phyloP scores from a whole-genome alignment of 37 sponge, comb jelly and placozoan genomes.

The Cladorhizidae sp. region DNA sequence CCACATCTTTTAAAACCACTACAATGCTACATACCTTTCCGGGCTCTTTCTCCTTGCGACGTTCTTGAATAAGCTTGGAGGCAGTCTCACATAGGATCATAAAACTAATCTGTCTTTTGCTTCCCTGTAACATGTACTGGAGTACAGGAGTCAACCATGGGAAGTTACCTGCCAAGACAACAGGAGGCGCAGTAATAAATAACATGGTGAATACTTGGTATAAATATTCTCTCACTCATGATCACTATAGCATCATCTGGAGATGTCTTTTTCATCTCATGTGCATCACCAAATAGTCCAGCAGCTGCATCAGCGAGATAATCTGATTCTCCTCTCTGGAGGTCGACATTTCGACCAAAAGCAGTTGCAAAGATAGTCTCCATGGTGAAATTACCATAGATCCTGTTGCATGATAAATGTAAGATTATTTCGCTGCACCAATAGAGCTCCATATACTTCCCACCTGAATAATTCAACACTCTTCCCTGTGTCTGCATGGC shows the following conservation, averaged over 20 bases:
- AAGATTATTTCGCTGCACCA: background rate
- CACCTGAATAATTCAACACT: conserved; percentile 55
- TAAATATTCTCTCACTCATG: background rate
- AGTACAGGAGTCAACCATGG: conserved; percentile 21
- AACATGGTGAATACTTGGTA: background rate
- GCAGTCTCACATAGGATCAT: background rate
- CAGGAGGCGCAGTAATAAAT: no score
- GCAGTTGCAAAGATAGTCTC: conserved; percentile 71
- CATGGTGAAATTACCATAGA: conserved; percentile 46
- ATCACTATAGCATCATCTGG: background rate
- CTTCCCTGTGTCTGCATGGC: conserved; percentile 36
- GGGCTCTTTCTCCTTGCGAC: background rate
- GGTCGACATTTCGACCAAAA: conserved; percentile 39
- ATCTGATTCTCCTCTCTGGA: conserved; percentile 5
- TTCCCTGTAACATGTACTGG: background rate
- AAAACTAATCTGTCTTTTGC: background rate
- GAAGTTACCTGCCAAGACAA: conserved; percentile 23
- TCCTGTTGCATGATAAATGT: background rate
- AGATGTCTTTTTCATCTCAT: background rate
- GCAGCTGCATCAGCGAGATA: background rate
- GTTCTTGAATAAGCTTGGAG: conserved; percentile 3
- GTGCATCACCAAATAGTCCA: background rate
- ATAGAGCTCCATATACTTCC: background rate
- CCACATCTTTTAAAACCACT: no score
- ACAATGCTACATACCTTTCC: conserved; percentile 16